phyloP scores from a whole-genome alignment of 2,888 invertebrate genomes.

The Spatulosminthurus flaviceps region DNA sequence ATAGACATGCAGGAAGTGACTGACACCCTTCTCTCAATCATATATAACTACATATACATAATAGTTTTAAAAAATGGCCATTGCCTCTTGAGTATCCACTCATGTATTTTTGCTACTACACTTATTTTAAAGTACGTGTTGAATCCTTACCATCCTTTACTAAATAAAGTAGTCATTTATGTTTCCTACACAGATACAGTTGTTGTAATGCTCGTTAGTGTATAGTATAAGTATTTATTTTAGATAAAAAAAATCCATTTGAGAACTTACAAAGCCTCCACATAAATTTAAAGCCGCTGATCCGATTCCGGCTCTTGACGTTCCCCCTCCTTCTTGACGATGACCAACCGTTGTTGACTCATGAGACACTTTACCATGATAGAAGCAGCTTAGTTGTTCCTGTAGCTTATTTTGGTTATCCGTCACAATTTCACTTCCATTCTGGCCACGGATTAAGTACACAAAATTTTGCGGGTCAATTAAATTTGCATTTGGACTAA shows the following conservation, averaged over 20 bases:
- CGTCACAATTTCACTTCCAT: constrained; percentile 58
- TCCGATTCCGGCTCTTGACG: constrained; percentile 23
- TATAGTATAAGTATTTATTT: no score
- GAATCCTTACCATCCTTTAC: neutral
- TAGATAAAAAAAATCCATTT: neutral
- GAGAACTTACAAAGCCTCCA: constrained; percentile 61
- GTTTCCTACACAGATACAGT: neutral
- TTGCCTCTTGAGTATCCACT: neutral
- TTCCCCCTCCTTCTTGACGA: no score
- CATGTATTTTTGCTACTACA: neutral
- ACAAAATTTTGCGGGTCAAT: constrained; percentile 59
- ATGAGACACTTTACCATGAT: constrained; percentile 54
- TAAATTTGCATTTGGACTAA: constrained; percentile 56
- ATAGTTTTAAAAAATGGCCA: neutral
- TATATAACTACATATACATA: neutral
- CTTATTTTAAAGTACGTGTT: neutral
- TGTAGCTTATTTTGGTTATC: constrained; percentile 43
- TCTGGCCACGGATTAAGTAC: constrained; percentile 58
- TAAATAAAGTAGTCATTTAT: neutral
- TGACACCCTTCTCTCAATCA: constrained; percentile 32
- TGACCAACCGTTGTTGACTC: neutral
- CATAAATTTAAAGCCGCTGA: constrained; percentile 59
- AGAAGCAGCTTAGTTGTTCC: constrained; percentile 57
- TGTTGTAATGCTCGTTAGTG: no score
- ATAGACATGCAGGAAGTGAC: constrained; percentile 14